phyloP scores from a whole-genome alignment of 2,888 invertebrate genomes.

The Didymodactylos carnosus region DNA sequence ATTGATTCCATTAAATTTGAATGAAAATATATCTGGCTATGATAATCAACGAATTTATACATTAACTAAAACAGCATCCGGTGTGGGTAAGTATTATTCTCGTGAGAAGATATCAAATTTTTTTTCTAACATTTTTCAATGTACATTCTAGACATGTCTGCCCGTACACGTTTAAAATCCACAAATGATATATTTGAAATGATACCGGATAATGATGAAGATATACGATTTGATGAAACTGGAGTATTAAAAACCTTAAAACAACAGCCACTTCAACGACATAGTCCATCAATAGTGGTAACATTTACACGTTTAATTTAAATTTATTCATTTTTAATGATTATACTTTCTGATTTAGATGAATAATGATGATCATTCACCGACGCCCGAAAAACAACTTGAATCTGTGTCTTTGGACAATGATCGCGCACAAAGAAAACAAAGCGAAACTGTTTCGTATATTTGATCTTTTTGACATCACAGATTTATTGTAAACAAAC shows the following conservation, averaged over 20 bases:
- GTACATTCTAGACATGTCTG: not conserved
- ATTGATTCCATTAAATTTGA: not conserved
- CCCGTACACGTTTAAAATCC: not conserved
- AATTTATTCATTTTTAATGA: too few relatives aligned
- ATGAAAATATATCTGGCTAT: not conserved
- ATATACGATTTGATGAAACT: not conserved
- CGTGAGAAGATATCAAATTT: not conserved
- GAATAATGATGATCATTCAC: too few relatives aligned
- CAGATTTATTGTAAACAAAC: too few relatives aligned
- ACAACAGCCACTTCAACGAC: too few relatives aligned
- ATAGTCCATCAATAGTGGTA: too few relatives aligned
- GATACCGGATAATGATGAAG: not conserved
- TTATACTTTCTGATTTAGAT: too few relatives aligned
- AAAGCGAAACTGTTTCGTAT: too few relatives aligned
- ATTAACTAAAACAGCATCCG: not conserved
- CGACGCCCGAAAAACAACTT: too few relatives aligned
- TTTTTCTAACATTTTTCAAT: not conserved
- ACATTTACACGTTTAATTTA: too few relatives aligned
- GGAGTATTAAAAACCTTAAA: not conserved
- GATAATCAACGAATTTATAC: not conserved
- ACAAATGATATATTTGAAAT: not conserved
- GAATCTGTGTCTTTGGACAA: too few relatives aligned
- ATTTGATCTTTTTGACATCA: too few relatives aligned
- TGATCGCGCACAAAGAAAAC: too few relatives aligned
- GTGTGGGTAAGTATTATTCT: not conserved